A percentile compares a stretch with the other conserved stretches of the same genome.
Conservation (phyloP, 2,888 invertebrate species). For the Xanthia icteritia region DNA sequence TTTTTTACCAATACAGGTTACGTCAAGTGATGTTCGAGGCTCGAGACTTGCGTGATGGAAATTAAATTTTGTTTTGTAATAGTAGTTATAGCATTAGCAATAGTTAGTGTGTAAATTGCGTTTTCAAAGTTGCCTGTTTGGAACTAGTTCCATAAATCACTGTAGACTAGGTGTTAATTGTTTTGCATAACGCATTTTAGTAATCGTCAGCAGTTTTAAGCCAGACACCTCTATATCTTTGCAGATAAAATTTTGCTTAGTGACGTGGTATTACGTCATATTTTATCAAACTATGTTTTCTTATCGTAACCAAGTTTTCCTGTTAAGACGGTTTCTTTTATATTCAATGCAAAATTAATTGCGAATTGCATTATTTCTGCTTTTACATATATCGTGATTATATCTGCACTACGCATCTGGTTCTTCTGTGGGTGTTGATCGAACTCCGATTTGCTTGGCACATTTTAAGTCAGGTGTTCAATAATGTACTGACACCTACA, state of each 20-base stretch:
- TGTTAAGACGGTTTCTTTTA: slow-evolving; percentile 36
- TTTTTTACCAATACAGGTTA: slow-evolving; percentile 65
- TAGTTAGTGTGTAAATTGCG: slow-evolving; percentile 65
- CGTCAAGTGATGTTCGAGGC: slow-evolving; percentile 64
- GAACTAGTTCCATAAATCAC: slow-evolving; percentile 53
- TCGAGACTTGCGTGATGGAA: slow-evolving; percentile 68
- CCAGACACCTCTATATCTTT: slow-evolving; percentile 37
- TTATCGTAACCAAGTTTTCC: slow-evolving; percentile 42
- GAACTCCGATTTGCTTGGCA: slow-evolving; percentile 45
- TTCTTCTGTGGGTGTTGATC: slow-evolving; percentile 47
- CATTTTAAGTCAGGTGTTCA: slow-evolving; percentile 72
- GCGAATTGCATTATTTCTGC: slow-evolving; percentile 17
- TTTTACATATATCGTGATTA: background rate
- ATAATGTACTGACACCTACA: slow-evolving; percentile 65
- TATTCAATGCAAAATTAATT: slow-evolving; percentile 42
- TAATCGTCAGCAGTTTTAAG: slow-evolving; percentile 30
- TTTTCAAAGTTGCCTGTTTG: slow-evolving; percentile 38
- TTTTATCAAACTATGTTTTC: slow-evolving; percentile 37
- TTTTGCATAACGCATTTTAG: slow-evolving; percentile 35
- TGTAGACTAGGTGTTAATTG: slow-evolving; percentile 55
- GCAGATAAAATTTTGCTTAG: slow-evolving; percentile 29
- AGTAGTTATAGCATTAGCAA: slow-evolving; percentile 52
- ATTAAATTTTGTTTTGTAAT: slow-evolving; percentile 67
- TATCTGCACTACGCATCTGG: slow-evolving; percentile 23
- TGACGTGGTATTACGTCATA: slow-evolving; percentile 50